Conservation (phyloP, 2,113 vertebrate species). For the Rhadina sibilatrix region DNA sequence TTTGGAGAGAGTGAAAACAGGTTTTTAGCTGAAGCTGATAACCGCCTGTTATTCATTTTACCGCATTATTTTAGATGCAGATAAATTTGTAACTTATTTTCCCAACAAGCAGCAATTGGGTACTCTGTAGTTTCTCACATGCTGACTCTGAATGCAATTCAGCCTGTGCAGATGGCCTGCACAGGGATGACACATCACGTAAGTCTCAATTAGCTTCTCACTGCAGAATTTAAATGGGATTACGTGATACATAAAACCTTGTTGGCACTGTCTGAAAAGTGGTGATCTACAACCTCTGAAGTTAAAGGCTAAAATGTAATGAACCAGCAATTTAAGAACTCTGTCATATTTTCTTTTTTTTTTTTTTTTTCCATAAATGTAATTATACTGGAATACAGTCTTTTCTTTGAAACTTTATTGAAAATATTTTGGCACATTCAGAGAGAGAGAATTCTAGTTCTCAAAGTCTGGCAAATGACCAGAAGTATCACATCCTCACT, state of each 20-base stretch:
- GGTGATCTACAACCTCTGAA: not conserved
- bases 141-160: constrained; percentile 9
- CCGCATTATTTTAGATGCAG: not conserved
- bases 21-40: not conserved
- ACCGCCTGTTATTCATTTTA: not conserved
- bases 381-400: not conserved
- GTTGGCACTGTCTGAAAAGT: not conserved
- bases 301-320: constrained; percentile 1
- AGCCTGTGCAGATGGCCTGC: constrained; percentile 32
- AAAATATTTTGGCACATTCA: not conserved
- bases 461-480: not conserved
- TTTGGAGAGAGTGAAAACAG: not conserved
- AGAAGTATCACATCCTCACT: not conserved
- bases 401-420: not conserved
- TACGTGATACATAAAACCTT: constrained; percentile 19
- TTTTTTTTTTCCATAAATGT: not conserved
- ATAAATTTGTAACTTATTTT: constrained; percentile 14
- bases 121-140: constrained; percentile 29
- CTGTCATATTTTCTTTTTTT: not conserved
- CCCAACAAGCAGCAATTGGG: not conserved
- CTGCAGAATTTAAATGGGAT: constrained; percentile 49
- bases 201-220: constrained; percentile 49
- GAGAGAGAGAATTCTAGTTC: not conserved
- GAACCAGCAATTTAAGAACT: not conserved
- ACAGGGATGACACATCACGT: constrained; percentile 28